A percentile compares a stretch with the other conserved stretches of the same genome.
Evolutionary conservation across 2,888 invertebrate species (phyloP).

Genomic region (Aspidiotus destructor): DNA sequence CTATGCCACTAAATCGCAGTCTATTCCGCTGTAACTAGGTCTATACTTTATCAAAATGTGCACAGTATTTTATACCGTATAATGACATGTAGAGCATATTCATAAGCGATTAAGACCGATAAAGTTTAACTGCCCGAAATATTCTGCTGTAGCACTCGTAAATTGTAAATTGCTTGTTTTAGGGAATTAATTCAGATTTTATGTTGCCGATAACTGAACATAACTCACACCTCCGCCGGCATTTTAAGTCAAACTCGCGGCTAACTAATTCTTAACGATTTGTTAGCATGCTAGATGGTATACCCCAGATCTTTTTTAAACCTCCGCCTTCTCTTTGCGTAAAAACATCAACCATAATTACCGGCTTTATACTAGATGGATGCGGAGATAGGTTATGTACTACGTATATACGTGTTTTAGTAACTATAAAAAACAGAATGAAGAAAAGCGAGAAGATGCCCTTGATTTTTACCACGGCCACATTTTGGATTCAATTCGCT

Average conservation of each 20-base stretch:
- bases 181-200: slow-evolving; percentile 31
- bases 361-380: not conserved
- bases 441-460: too few relatives aligned
- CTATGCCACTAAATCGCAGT: too few relatives aligned
- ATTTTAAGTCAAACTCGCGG: slow-evolving; percentile 24
- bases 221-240: slow-evolving; percentile 33
- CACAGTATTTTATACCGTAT: too few relatives aligned
- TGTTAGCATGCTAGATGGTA: slow-evolving; percentile 33
- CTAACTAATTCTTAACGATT: slow-evolving; percentile 34
- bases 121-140: slow-evolving; percentile 29
- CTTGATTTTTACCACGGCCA: too few relatives aligned
- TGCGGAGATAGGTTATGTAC: not conserved
- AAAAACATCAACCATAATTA: slow-evolving; percentile 1
- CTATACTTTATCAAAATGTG: too few relatives aligned
- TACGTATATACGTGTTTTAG: too few relatives aligned
- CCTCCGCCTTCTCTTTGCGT: not conserved
- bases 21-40: too few relatives aligned
- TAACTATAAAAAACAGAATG: too few relatives aligned
- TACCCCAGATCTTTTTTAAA: slow-evolving; percentile 11
- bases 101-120: slow-evolving; percentile 28
- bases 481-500: too few relatives aligned
- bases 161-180: slow-evolving; percentile 34
- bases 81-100: not conserved
- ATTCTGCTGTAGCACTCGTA: not conserved
- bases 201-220: slow-evolving; percentile 25